These are phyloP conservation scores for Operophtera brumata DNA, from an alignment of 2,888 invertebrate genomes.

Conservation along the genomic window DNA sequence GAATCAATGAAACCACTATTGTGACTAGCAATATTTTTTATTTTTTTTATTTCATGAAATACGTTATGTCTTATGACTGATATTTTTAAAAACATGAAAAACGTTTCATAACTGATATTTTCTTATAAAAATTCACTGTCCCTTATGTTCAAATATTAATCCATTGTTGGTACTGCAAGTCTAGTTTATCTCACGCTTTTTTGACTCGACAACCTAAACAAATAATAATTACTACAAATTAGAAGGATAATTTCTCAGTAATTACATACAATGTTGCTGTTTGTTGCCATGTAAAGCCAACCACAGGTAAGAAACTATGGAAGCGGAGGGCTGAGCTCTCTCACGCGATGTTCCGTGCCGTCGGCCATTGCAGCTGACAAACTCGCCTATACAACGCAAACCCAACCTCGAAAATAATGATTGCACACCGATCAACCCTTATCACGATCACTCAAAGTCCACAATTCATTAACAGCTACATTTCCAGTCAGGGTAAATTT, in stretches of 20 bases:
- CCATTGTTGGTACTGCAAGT: too few species aligned
- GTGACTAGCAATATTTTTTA: too few species aligned
- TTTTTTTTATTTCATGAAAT: too few species aligned
- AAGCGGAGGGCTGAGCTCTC: slow-evolving; percentile 45
- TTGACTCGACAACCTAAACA: neutral
- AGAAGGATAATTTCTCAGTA: slow-evolving; percentile 18
- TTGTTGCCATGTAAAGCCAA: slow-evolving; percentile 42
- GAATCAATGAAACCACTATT: too few species aligned
- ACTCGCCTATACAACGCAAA: slow-evolving; percentile 54
- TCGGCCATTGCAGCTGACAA: slow-evolving; percentile 52
- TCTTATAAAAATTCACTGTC: too few species aligned
- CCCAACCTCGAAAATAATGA: slow-evolving; percentile 53
- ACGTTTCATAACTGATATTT: too few species aligned
- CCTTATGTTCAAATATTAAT: too few species aligned
- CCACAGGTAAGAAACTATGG: slow-evolving; percentile 45
- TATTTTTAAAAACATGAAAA: too few species aligned
- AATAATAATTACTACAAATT: slow-evolving; percentile 2
- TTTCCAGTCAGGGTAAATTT: slow-evolving; percentile 1
- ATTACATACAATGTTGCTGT: slow-evolving; percentile 36
- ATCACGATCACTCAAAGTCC: slow-evolving; percentile 33
- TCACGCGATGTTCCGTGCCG: slow-evolving; percentile 74
- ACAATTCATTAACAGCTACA: slow-evolving; percentile 28
- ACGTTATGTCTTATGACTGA: too few species aligned
- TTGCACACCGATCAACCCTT: slow-evolving; percentile 44
- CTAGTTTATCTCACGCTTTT: neutral